Base-by-base conservation (phyloP, 2,888 invertebrate species). In the Blera fallax region DNA sequence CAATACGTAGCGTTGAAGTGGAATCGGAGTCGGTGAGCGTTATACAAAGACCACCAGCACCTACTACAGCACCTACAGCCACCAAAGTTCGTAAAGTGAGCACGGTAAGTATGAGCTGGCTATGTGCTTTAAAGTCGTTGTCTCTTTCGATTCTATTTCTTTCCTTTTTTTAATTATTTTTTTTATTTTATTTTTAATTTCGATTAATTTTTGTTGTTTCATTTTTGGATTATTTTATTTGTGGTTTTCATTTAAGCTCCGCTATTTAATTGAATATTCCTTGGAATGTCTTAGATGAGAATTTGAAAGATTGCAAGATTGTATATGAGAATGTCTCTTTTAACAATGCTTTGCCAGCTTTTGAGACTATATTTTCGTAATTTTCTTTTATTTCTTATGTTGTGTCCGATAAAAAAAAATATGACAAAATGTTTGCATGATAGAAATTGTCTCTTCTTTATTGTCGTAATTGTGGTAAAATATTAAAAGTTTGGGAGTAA, bases 21-120 rank as follows among this genome's bases (percentile, higher is more conserved):
- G 96, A 96, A 94, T 95, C 96, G 94, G 96, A 96, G 94, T 97
- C 97, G 93, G 95, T 97, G 94, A 96, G 96, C 95, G 97, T 97
- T 93, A 96, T 92, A 92, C 92, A 92, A 92, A 92, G 92, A 92
- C 92, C 92, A 92, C 91, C 92, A 90, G 92, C 92, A 92, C 92
- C 92, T 90, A 91, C 92, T 89, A 93, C 92, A 91, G 91, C 92
- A 91, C 91, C 91, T 89, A 89, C 89, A 81, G 93, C 93, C 90
- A 93, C 93, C 92, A 95, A 95, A 94, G 95, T 95, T 91, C 95
- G 97, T 94, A 98, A 97, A 96, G 97, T 97, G 95, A 96, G 96
- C 95, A 95, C 96, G 95, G 96, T 96, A 95, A 96, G 96, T 96
- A 94, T 91, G 89, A 91, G 88, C 89, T 89, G 89, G 89, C 89